Base-by-base conservation (phyloP, 2,888 invertebrate genomes). In the Lypha dubia region DNA sequence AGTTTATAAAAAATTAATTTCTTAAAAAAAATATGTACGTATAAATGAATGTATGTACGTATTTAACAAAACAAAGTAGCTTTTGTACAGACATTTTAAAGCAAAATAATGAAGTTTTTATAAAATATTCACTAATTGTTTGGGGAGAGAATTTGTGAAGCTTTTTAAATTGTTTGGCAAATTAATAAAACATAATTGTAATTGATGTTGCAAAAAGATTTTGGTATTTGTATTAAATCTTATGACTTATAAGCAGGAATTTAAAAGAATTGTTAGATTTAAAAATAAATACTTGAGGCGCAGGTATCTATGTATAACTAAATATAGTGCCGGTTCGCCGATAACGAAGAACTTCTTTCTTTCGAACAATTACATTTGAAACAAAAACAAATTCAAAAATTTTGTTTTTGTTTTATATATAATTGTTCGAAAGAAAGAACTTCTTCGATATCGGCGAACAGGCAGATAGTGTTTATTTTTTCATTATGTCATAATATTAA, bases 1-100 rank as follows among this genome's bases (percentile, higher is more conserved):
- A 79, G 53, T 53, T 79, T 35, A 6, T 71, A 71, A 62, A 44
- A 63, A 79, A 79, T 71, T 70, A 63, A 63, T 71, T 79, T 53
- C 44, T 35, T 24, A 24, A 53, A 44, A 13, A 4, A 32, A 20
- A n/a, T n/a, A n/a, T n/a, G n/a, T n/a, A n/a, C n/a, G n/a, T n/a
- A n/a, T n/a, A n/a, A n/a, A n/a, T n/a, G n/a, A n/a, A n/a, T n/a
- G n/a, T n/a, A n/a, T n/a, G n/a, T n/a, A n/a, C n/a, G n/a, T n/a
- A n/a, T n/a, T n/a, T n/a, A 11, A 35, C 15, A 63, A 41, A 46
- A 51, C 5, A 4, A 3, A 2, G 22, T n/a, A 44, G 6, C 5
- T 11, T 1, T 46, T 49, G 20, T 58, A 32, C 46, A n/a, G 15
- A 38, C 15, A 7, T 24, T 73, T 7, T 41, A 4, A 24, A 32